Evolutionary conservation across 2,888 invertebrate genomes (phyloP), one percentile per base, ranked within the genome.

Genomic region (Leucoma salicis): DNA sequence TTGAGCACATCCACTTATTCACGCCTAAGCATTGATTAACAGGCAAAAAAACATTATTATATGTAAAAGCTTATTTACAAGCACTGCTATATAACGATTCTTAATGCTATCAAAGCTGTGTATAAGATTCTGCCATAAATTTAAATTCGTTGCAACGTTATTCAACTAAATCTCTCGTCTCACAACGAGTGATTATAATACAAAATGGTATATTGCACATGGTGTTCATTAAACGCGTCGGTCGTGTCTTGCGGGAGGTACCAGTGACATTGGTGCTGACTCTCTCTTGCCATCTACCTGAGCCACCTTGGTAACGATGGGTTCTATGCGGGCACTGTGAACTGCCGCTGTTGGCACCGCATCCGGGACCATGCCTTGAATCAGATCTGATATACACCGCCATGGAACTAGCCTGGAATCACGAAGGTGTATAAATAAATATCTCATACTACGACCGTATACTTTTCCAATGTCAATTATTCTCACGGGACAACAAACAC

Each of bases 361-460:
- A 66, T 95, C 95, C 0, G 91, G 92, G 11, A 95, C 93, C 14
- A 95, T 64, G 7, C 91, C 90, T 36, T 92, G 91, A 50, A 95
- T 82, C 53, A 94, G 81, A 66, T 94, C 92, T 2, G 92, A 91
- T 42, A 91, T 81, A 51, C 94, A 93, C 11, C 90, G 82, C 94
- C 94, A 94, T 11, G 95, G 95, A 49, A 95, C 91, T 36, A 94
- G 56, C 92, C 95, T 95, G 82, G n/a, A 89, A 84, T 11, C 8
- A 27, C 21, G 6, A 21, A 3, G 1, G 8, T 21, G 2, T 21
- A 21, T 21, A 21, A 3, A 21, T 21, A 21, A 8, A 21, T 21
- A 16, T n/a, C n/a, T n/a, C n/a, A n/a, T n/a, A n/a, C n/a, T n/a
- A n/a, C n/a, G n/a, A n/a, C n/a, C n/a, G n/a, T n/a, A n/a, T n/a